These are phyloP conservation scores for Phoeniculus purpureus DNA, from an alignment of 2,797 vertebrate genomes.

Conservation along the genomic window DNA sequence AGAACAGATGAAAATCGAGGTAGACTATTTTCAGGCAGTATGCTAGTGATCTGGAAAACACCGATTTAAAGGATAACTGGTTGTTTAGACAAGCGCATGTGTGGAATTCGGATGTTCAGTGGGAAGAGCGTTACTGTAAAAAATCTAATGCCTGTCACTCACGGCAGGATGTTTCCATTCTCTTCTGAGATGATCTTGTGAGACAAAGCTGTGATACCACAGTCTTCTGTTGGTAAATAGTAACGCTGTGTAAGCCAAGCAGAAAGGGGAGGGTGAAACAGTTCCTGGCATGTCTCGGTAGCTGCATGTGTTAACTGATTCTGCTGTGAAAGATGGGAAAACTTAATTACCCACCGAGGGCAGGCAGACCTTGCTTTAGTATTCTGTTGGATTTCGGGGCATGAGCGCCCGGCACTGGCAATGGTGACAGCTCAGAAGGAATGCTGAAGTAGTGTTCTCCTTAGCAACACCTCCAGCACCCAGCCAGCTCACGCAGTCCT, in stretches of 20 bases:
- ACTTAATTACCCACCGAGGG: neutral
- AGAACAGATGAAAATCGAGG: neutral
- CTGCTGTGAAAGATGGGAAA: neutral
- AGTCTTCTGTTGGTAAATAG: neutral
- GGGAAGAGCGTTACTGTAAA: neutral
- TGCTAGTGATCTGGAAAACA: neutral
- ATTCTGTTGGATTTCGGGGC: neutral
- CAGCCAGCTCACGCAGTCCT: neutral
- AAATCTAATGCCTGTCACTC: neutral
- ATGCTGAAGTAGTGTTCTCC: neutral
- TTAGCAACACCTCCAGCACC: neutral
- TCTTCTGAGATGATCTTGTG: neutral
- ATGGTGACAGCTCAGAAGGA: neutral
- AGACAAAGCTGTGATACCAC: neutral
- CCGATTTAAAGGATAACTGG: neutral
- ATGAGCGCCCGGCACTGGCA: neutral
- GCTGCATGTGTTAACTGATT: fast-evolving
- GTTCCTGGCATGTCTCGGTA: neutral
- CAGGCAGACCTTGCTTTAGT: neutral
- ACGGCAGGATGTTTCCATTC: neutral
- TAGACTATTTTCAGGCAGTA: fast-evolving
- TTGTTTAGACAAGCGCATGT: neutral
- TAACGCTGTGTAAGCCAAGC: neutral
- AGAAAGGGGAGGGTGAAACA: neutral
- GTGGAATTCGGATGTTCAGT: neutral